Base-by-base conservation (phyloP, 2,113 vertebrate species). In the Balaenoptera acutorostrata region DNA sequence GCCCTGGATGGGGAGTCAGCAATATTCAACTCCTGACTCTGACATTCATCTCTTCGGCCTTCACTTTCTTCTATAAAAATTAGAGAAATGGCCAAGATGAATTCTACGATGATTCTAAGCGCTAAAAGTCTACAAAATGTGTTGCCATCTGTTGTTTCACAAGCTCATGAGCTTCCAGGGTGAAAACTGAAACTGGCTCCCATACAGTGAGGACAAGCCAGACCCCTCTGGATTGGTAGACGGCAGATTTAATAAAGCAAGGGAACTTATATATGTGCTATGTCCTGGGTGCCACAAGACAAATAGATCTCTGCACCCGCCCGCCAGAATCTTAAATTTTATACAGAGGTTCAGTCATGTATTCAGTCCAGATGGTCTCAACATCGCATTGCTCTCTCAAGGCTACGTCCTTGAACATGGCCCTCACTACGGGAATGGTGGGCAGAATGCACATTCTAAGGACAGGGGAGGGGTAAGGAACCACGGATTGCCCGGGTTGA, bases 51-150 rank as follows among this genome's bases (percentile, higher is more conserved):
- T 72, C 81, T 64, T 41, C 74, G 12, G 9, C 39, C 61, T 90
- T 93, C 31, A 86, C 5, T 90, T 86, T 49, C 82, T 92, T 92
- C 77, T 89, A 18, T 49, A 93, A 95, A 95, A 93, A 39, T 57
- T 8, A 66, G 25, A 74, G 7, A 85, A 85, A n/a, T 44, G 31
- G 29, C 14, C 57, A 49, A 61, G 21, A 61, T 29, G 15, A 88
- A 46, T 44, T 46, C 61, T 21, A 59, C 25, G 25, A 44, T 55
- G 41, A 23, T 39, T 66, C 15, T 36, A 11, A 31, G 44, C 63
- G 68, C 29, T 27, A 31, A 57, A 74, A 71, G 52, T n/a, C 33
- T 46, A 9, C 80, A 36, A 68, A 69, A 57, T 10, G 10, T 31
- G 44, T 80, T 46, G 36, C n/a, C 49, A 57, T 71, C 36, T 57